These are phyloP conservation scores for Goniozus legneri DNA, from an alignment of 1,140 invertebrate species.

Conservation along the genomic window DNA sequence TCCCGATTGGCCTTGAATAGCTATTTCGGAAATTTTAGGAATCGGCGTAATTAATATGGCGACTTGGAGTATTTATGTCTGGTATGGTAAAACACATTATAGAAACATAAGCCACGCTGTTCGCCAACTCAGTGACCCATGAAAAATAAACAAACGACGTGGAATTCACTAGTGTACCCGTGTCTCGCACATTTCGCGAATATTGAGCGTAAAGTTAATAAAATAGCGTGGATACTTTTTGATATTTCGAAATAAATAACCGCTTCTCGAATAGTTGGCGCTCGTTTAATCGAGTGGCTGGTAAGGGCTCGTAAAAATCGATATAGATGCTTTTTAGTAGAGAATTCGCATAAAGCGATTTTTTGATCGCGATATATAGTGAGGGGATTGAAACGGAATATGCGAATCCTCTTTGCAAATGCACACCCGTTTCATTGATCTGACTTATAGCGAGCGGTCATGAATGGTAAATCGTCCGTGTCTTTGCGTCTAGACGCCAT, in stretches of 20 bases:
- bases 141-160: not conserved
- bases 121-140: not conserved
- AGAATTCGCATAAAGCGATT: too few species aligned
- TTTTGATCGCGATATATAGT: not conserved
- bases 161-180: not conserved
- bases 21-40: too few species aligned
- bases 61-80: too few species aligned
- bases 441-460: conserved; percentile 5
- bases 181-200: not conserved
- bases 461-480: conserved; percentile 23
- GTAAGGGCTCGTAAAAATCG: not conserved
- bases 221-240: not conserved
- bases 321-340: not conserved
- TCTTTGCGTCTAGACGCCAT: conserved; percentile 31
- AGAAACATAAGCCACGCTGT: not conserved
- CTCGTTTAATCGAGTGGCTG: conserved; percentile 9
- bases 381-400: not conserved
- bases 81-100: not conserved
- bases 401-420: conserved; percentile 18
- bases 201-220: not conserved
- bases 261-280: not conserved
- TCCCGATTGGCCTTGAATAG: not conserved
- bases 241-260: not conserved
- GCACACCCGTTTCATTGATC: conserved; percentile 33
- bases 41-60: too few species aligned